A percentile compares a stretch with the other conserved stretches of the same genome.
These are phyloP conservation scores for Symphodus melops DNA, from an alignment of 2,113 vertebrate genomes.

Conservation along the genomic window DNA sequence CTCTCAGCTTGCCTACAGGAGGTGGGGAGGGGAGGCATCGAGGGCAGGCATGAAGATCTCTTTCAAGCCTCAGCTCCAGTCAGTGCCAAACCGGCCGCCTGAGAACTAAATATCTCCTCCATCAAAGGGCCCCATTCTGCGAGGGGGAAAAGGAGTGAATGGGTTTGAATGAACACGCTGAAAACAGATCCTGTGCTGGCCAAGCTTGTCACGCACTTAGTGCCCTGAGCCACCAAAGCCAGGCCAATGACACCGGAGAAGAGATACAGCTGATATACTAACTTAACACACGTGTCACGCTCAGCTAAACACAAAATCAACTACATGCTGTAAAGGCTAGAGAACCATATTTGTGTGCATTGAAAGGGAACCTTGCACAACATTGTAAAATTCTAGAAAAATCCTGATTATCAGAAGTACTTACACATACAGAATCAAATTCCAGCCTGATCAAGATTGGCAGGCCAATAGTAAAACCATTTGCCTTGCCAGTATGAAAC, in stretches of 20 bases:
- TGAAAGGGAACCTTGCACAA: conserved; percentile 23
- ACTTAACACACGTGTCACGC: conserved; percentile 73
- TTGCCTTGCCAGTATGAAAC: conserved; percentile 77
- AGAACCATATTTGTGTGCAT: conserved; percentile 36
- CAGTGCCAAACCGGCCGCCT: conserved; percentile 80
- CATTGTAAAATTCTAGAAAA: conserved; percentile 35
- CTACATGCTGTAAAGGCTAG: conserved; percentile 37
- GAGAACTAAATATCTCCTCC: conserved; percentile 84
- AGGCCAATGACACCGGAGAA: conserved; percentile 67
- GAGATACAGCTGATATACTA: conserved; percentile 68
- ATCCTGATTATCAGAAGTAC: conserved; percentile 19
- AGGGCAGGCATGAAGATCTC: conserved; percentile 74
- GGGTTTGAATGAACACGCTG: conserved; percentile 75
- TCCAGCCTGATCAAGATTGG: conserved; percentile 70
- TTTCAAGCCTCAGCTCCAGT: conserved; percentile 81
- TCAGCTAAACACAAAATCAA: conserved; percentile 61
- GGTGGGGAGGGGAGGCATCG: conserved; percentile 63
- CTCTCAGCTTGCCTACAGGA: conserved; percentile 68
- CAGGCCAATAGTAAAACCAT: conserved; percentile 66
- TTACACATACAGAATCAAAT: conserved; percentile 29
- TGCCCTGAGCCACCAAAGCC: conserved; percentile 68
- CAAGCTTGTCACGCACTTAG: conserved; percentile 75
- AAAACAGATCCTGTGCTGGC: conserved; percentile 79
- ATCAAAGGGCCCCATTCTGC: conserved; percentile 83
- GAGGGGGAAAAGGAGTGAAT: conserved; percentile 73